Conservation (phyloP, 2,888 invertebrate species). For the Brachylomia viminalis region DNA sequence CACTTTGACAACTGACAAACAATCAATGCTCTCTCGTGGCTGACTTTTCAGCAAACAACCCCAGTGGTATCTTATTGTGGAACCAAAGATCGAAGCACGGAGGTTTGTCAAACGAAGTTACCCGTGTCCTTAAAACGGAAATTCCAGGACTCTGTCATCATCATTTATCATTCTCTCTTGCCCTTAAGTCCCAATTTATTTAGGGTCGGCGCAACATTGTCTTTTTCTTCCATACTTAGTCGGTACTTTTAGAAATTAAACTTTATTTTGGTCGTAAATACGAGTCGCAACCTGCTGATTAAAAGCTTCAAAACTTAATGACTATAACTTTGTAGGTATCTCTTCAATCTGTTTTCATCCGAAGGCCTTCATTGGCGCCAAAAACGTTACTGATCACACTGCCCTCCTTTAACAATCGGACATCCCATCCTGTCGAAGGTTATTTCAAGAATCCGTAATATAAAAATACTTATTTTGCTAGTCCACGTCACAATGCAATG, state of each 20-base stretch:
- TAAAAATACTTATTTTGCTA: neutral
- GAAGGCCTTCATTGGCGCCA: conserved; percentile 11
- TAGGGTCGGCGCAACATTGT: neutral
- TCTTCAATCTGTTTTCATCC: neutral
- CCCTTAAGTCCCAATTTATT: neutral
- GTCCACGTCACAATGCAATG: neutral
- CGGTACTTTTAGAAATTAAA: neutral
- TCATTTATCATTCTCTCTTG: neutral
- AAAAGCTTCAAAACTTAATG: neutral
- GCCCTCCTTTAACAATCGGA: conserved; percentile 15
- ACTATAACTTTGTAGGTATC: neutral
- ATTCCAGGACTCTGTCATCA: neutral
- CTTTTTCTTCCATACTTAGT: neutral
- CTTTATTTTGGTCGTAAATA: neutral
- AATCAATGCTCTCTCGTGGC: neutral
- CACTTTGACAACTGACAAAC: neutral
- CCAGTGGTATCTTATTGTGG: too few relatives aligned
- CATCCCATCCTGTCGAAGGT: neutral
- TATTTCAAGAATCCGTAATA: neutral
- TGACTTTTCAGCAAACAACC: neutral
- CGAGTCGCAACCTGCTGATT: neutral
- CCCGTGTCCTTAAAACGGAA: too few relatives aligned
- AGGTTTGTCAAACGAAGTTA: neutral
- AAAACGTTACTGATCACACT: neutral
- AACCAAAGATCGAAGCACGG: neutral